Percentiles rank a stretch among this genome's conserved stretches.
These are phyloP conservation scores for Cynopterus brachyotis DNA, from an alignment of 2,113 vertebrate species.

Conservation along the genomic window DNA sequence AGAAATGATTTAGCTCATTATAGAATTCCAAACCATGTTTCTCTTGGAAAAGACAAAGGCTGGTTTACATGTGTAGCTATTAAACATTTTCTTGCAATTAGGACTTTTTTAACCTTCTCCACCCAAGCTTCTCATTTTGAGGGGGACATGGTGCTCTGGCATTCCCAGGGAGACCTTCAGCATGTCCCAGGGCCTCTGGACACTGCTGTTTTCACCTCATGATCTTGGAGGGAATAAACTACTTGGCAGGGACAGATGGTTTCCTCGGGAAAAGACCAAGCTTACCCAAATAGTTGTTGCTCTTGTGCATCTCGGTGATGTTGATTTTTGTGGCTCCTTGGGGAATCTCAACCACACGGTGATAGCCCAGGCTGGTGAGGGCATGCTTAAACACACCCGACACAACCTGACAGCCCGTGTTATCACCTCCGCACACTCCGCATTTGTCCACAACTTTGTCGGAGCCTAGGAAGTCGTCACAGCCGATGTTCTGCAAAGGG, in stretches of 20 bases:
- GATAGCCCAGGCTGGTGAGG: conserved; percentile 94
- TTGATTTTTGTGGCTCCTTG: conserved; percentile 98
- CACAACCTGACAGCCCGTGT: conserved; percentile 92
- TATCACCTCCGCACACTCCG: conserved; percentile 95
- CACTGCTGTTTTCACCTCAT: background rate
- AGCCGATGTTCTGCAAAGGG: conserved; percentile 90
- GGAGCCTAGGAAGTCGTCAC: conserved; percentile 94
- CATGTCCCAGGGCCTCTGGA: background rate
- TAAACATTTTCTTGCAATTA: background rate
- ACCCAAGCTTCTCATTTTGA: background rate
- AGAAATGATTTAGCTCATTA: background rate
- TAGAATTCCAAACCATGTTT: background rate
- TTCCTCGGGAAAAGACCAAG: background rate
- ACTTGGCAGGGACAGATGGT: background rate
- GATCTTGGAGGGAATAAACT: background rate
- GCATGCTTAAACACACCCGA: conserved; percentile 94
- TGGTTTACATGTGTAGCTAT: background rate
- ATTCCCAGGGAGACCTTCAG: background rate
- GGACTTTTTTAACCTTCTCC: background rate
- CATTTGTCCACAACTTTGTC: conserved; percentile 94
- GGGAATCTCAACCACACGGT: conserved; percentile 97
- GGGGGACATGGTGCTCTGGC: background rate
- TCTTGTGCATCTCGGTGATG: conserved; percentile 97
- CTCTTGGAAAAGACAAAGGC: background rate
- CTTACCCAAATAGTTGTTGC: conserved; percentile 97